Evolutionary conservation across 2,888 invertebrate species (phyloP).

Genomic region (Chloroclystis v-ata): DNA sequence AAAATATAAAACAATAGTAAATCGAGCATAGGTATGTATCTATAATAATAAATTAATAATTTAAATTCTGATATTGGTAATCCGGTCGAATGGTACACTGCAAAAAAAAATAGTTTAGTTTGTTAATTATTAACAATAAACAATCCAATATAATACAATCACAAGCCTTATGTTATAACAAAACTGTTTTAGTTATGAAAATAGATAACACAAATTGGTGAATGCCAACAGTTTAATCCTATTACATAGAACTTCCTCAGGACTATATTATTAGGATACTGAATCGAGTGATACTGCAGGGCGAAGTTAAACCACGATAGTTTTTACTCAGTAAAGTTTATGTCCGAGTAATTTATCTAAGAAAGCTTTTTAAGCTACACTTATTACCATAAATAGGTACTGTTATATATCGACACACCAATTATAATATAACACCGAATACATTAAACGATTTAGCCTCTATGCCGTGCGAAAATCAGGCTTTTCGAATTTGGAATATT

Average conservation of each 20-base stretch:
- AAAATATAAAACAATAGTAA: slow-evolving; percentile 8
- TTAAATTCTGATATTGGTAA: slow-evolving; percentile 6
- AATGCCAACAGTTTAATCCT: too few relatives aligned
- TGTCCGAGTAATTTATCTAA: too few relatives aligned
- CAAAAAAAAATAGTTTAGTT: slow-evolving; percentile 2
- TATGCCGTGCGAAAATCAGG: slow-evolving; percentile 15
- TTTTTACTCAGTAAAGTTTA: too few relatives aligned
- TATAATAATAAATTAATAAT: not conserved
- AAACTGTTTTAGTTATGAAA: not conserved
- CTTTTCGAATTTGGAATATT: not conserved
- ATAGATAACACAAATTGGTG: too few relatives aligned
- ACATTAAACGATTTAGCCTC: slow-evolving; percentile 18
- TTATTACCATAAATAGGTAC: not conserved
- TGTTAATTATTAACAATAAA: slow-evolving; percentile 6
- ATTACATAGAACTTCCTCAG: too few relatives aligned
- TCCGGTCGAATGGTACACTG: slow-evolving; percentile 7
- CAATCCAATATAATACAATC: slow-evolving; percentile 6
- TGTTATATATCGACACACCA: slow-evolving; percentile 4
- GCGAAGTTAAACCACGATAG: too few relatives aligned
- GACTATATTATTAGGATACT: too few relatives aligned
- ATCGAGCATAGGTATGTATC: too few relatives aligned
- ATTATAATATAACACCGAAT: slow-evolving; percentile 9
- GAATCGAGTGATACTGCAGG: too few relatives aligned
- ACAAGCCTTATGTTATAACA: not conserved
- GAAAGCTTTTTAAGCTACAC: not conserved